A percentile compares a stretch with the other conserved stretches of the same genome.
phyloP scores from a whole-genome alignment of 2,113 vertebrate species.

The Upupa epops region DNA sequence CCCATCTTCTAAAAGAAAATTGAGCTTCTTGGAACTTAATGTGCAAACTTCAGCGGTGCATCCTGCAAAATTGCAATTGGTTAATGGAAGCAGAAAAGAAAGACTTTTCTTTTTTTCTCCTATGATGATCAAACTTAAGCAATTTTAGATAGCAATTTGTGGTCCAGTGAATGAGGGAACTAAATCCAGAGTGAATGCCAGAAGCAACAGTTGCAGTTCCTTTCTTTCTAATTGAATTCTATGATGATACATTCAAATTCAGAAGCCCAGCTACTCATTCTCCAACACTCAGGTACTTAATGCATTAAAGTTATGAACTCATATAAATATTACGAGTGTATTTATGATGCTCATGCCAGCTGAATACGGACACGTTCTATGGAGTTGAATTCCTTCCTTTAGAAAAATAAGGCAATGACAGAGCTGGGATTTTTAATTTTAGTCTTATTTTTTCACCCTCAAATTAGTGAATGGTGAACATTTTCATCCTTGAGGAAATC shows the following conservation, averaged over 20 bases:
- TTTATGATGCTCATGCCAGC: background rate
- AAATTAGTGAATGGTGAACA: background rate
- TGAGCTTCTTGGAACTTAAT: conserved; percentile 25
- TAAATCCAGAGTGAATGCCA: conserved; percentile 4
- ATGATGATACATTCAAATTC: background rate
- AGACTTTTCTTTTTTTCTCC: background rate
- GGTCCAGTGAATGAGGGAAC: background rate
- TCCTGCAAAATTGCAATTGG: conserved; percentile 36
- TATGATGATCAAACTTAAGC: conserved; percentile 16
- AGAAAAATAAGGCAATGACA: background rate
- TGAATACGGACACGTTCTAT: background rate
- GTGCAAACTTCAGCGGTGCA: conserved; percentile 17
- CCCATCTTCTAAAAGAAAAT: background rate
- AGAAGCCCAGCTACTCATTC: background rate
- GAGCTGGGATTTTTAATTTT: background rate
- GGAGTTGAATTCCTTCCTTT: background rate
- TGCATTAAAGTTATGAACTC: background rate
- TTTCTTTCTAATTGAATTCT: conserved; percentile 23
- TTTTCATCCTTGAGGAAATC: background rate
- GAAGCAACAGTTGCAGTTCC: conserved; percentile 13
- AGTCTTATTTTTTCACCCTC: background rate
- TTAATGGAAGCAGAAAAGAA: conserved; percentile 48
- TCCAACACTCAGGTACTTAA: background rate
- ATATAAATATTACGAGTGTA: background rate
- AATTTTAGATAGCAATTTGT: conserved; percentile 24